Base-by-base conservation (phyloP, 2,113 vertebrate species). In the Oenanthe oenanthe region DNA sequence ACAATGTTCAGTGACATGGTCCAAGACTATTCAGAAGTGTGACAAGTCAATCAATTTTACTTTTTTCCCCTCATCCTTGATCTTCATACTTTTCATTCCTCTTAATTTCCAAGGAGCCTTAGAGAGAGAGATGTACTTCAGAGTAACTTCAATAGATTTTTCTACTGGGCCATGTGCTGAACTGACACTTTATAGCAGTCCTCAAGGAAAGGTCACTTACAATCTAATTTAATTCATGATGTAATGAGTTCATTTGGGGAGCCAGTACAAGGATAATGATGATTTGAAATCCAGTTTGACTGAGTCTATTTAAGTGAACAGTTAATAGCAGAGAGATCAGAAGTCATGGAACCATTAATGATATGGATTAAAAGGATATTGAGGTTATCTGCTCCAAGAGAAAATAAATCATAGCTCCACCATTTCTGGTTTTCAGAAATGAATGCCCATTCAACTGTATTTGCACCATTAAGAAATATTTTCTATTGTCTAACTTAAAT, bases 161-260 rank as follows among this genome's bases (percentile, higher is more conserved):
- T 91, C 77, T 57, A 17, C 53, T 31, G 21, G 82, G 43, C 17
- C 51, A 36, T 71, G 57, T 77, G 75, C 76, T 74, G 72, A 90
- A 83, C 11, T 28, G 88, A 60, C 63, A 84, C 51, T 74, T 70
- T 36, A 74, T 85, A 92, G 65, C n/a, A 71, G 83, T 91, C 83
- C 86, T 94, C 68, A 91, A 78, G 76, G 62, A 89, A 94, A 97
- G 76, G 92, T 94, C 86, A 94, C 48, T 93, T 53, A 68, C 36
- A 84, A 68, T 75, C 61, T 95, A 84, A 96, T 95, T 95, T 89
- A 91, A 86, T 93, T 78, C 68, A 71, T 89, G 83, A 93, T 95
- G 86, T 86, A 97, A 93, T 86, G 91, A 89, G 76, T 75, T 74
- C 48, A 85, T 93, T 84, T 93, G 58, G n/a, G 57, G 65, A 92